These are phyloP conservation scores for Gobiocypris rarus DNA, from an alignment of 2,113 vertebrate genomes.

Conservation along the genomic window DNA sequence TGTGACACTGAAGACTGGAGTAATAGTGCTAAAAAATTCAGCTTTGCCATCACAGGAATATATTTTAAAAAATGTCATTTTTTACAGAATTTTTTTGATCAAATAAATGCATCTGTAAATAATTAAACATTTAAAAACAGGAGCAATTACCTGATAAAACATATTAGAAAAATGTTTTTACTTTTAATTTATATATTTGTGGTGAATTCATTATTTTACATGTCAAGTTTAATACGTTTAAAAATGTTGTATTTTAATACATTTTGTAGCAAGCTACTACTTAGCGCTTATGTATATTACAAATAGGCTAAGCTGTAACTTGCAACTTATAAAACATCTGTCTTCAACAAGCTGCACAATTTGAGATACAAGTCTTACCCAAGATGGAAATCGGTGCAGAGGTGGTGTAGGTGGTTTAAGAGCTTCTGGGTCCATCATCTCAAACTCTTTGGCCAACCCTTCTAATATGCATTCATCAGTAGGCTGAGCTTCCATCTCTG, in stretches of 20 bases:
- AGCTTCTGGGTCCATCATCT: conserved; percentile 70
- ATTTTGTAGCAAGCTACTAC: too few relatives aligned
- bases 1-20: too few relatives aligned
- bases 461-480: conserved; percentile 66
- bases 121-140: not conserved
- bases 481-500: conserved; percentile 49
- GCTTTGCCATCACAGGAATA: too few relatives aligned
- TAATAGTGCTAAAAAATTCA: too few relatives aligned
- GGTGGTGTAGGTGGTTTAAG: conserved; percentile 88
- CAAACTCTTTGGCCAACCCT: conserved; percentile 70
- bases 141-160: not conserved
- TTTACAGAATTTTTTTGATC: too few relatives aligned
- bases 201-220: too few relatives aligned
- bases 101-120: too few relatives aligned
- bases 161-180: too few relatives aligned
- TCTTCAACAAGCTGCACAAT: not conserved
- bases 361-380: conserved; percentile 73
- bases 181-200: too few relatives aligned
- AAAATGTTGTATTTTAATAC: not conserved
- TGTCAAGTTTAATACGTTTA: not conserved
- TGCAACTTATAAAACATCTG: not conserved
- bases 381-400: conserved; percentile 86
- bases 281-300: not conserved
- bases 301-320: not conserved
- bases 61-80: too few relatives aligned